Evolutionary conservation across 2,888 invertebrate genomes (phyloP).

Genomic region (Pheosia gnoma): DNA sequence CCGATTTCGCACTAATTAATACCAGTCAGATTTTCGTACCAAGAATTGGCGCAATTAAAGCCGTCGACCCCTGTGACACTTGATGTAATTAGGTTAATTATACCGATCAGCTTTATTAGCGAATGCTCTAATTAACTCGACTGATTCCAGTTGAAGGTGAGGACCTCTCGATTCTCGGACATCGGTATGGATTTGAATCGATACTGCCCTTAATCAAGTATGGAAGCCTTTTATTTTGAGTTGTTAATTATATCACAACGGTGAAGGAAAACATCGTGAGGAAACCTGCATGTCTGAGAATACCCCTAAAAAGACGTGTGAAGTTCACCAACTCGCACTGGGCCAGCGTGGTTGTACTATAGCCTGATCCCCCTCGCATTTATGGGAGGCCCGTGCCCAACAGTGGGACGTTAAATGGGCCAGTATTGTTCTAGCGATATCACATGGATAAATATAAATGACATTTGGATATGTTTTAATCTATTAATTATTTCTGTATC

Average conservation of each 20-base stretch:
- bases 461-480: too few species aligned
- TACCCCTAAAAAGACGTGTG: too few species aligned
- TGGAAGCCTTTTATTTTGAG: conserved; percentile 1
- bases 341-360: too few species aligned
- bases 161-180: conserved; percentile 31
- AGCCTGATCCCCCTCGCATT: too few species aligned
- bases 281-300: too few species aligned
- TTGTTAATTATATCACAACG: neutral
- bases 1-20: conserved; percentile 46
- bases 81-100: conserved; percentile 77
- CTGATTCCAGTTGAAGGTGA: conserved; percentile 50
- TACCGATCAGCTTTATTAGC: conserved; percentile 70
- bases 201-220: conserved; percentile 18
- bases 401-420: too few species aligned
- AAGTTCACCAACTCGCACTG: too few species aligned
- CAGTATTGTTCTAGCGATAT: too few species aligned
- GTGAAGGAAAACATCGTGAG: too few species aligned
- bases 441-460: too few species aligned
- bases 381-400: too few species aligned
- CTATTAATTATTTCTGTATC: too few species aligned
- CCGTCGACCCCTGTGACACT: conserved; percentile 60
- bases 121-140: conserved; percentile 67
- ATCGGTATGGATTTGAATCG: conserved; percentile 27
- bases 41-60: conserved; percentile 61
- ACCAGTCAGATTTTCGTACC: conserved; percentile 54